phyloP scores from a whole-genome alignment of 2,888 invertebrate species.

The Opisthograptis luteolata region DNA sequence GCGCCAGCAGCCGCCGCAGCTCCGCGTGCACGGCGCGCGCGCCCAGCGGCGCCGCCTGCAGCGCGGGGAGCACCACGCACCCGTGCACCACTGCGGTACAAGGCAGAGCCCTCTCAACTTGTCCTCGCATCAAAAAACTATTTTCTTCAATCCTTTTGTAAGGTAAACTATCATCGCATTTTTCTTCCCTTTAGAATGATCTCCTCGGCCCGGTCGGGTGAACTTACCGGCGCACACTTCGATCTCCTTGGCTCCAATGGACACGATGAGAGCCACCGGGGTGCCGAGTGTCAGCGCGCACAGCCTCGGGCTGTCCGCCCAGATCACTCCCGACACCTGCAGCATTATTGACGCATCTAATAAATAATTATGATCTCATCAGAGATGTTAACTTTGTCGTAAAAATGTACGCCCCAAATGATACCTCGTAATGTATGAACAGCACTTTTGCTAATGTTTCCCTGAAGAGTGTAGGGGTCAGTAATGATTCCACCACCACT shows the following conservation, averaged over 20 bases:
- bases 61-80: conserved; percentile 91
- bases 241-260: conserved; percentile 94
- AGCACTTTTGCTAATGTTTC: conserved; percentile 95
- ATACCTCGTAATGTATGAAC: conserved; percentile 96
- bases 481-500: conserved; percentile 95
- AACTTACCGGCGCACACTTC: conserved; percentile 72
- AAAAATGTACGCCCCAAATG: no score
- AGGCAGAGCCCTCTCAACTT: neutral
- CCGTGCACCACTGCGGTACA: conserved; percentile 90
- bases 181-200: no score
- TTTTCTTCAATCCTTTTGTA: no score
- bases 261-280: conserved; percentile 90
- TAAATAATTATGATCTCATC: no score
- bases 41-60: conserved; percentile 92
- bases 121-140: no score
- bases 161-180: no score
- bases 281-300: conserved; percentile 93
- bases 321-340: conserved; percentile 88
- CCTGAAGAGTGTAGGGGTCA: conserved; percentile 92
- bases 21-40: conserved; percentile 88
- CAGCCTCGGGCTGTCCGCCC: conserved; percentile 94
- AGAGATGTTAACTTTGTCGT: no score
- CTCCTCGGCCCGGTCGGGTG: no score
- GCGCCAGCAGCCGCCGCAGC: conserved; percentile 75
- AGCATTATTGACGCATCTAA: neutral